A percentile compares a stretch with the other conserved stretches of the same genome.
These are phyloP conservation scores for Gambusia affinis DNA, from an alignment of 2,113 vertebrate species.

Conservation along the genomic window DNA sequence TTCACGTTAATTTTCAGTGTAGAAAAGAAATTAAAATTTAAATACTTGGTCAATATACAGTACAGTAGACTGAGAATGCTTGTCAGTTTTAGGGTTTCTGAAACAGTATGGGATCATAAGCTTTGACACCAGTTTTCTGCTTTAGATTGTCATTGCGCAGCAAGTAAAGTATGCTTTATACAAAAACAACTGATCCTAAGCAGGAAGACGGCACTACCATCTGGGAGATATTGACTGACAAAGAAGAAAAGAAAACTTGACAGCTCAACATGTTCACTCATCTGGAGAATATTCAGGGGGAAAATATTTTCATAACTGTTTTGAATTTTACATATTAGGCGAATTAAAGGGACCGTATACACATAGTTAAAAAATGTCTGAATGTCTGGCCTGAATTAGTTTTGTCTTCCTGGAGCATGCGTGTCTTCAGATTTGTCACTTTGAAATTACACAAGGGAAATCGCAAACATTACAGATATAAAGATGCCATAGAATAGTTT, in stretches of 20 bases:
- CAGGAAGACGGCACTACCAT: conserved; percentile 51
- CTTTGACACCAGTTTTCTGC: conserved; percentile 1
- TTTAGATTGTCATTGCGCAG: conserved; percentile 5
- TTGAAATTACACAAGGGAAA: conserved; percentile 34
- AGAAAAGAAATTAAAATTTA: neutral
- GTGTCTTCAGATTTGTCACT: conserved; percentile 66
- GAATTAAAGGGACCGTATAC: conserved; percentile 68
- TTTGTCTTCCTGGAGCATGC: conserved; percentile 51
- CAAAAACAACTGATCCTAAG: conserved; percentile 44
- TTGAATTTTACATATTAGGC: conserved; percentile 76
- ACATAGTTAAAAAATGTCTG: conserved; percentile 31
- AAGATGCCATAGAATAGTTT: conserved; percentile 8
- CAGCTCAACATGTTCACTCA: conserved; percentile 59
- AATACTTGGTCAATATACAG: neutral
- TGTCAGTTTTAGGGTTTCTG: neutral
- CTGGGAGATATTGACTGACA: conserved; percentile 52
- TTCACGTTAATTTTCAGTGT: neutral
- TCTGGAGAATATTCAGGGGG: conserved; percentile 72
- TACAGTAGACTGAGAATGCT: neutral
- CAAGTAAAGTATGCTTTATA: conserved; percentile 21
- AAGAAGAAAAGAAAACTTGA: conserved; percentile 48
- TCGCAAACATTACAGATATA: conserved; percentile 22
- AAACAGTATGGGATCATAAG: neutral
- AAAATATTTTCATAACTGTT: conserved; percentile 80
- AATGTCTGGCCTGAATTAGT: conserved; percentile 74